These are phyloP conservation scores for Diaperis boleti DNA, from an alignment of 2,888 invertebrate genomes.

Conservation along the genomic window DNA sequence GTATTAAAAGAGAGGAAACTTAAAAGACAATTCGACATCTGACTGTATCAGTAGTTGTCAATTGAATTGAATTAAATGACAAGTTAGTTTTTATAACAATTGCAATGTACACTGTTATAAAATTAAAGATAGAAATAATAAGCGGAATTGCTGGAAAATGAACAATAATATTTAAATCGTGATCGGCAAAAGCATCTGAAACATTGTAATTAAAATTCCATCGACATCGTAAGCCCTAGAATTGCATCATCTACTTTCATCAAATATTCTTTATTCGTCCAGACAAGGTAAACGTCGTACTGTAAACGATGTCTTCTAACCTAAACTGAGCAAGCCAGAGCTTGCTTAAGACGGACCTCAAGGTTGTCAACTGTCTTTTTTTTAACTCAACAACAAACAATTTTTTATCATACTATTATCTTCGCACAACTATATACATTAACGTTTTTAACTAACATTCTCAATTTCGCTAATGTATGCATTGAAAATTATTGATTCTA, in stretches of 20 bases:
- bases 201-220: not conserved
- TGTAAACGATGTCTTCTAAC: constrained; percentile 19
- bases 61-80: no score
- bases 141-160: no score
- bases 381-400: constrained; percentile 7
- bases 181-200: no score
- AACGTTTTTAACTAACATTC: not conserved
- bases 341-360: no score
- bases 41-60: no score
- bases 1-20: no score
- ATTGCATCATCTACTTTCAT: not conserved
- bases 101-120: no score
- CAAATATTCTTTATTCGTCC: not conserved
- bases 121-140: no score
- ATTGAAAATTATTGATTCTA: constrained; percentile 6
- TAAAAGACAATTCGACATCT: no score
- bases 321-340: constrained; percentile 13
- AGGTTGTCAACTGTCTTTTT: constrained; percentile 26
- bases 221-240: not conserved
- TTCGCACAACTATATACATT: not conserved
- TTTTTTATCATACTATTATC: constrained; percentile 7
- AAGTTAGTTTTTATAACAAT: no score
- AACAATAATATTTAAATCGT: no score
- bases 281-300: not conserved
- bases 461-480: not conserved